phyloP scores from a whole-genome alignment of 2,113 vertebrate genomes.

The Cichladusa arquata region DNA sequence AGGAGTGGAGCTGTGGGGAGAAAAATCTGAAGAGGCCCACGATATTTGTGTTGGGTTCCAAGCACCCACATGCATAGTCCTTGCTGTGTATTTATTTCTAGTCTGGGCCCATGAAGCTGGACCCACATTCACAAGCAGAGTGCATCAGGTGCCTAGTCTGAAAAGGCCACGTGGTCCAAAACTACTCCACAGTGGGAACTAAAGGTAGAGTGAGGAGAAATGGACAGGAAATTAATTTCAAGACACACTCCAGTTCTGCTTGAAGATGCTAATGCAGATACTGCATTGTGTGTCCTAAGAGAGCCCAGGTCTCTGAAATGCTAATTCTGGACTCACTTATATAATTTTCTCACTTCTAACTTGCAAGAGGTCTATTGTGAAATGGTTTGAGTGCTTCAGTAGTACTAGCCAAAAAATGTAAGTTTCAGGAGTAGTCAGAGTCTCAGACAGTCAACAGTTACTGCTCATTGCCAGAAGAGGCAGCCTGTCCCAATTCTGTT shows the following conservation, averaged over 20 bases:
- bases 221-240: background rate
- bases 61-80: background rate
- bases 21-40: background rate
- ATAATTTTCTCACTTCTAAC: background rate
- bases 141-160: background rate
- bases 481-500: background rate
- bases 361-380: background rate
- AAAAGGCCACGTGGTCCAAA: background rate
- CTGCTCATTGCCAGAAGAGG: background rate
- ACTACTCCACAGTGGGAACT: background rate
- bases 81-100: background rate
- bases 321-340: background rate
- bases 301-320: background rate
- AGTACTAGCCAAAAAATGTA: conserved; percentile 7
- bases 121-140: background rate
- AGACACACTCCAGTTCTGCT: background rate
- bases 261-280: background rate
- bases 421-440: background rate
- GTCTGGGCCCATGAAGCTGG: background rate
- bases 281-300: background rate
- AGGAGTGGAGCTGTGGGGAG: background rate
- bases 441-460: background rate
- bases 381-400: background rate
- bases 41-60: accelerated
- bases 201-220: background rate